Base-by-base conservation (phyloP, 2,888 invertebrate species). In the Creontiades dilutus region DNA sequence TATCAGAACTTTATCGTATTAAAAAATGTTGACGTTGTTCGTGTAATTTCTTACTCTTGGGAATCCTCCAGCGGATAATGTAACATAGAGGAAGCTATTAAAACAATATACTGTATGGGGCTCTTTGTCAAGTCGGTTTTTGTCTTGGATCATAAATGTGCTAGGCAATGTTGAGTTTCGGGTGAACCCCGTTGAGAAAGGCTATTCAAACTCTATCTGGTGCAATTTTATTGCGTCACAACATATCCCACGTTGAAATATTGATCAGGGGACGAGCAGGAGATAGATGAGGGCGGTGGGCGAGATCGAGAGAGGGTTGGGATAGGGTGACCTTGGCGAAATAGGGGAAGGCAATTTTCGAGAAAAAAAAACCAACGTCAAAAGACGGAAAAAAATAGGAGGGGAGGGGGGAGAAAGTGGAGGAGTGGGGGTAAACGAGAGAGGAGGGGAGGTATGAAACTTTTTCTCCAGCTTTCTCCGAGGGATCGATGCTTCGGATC, bases 211-310 rank as follows among this genome's bases (percentile, higher is more conserved):
- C 37, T 37, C 37, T 37, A 37, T 37, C 37, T 37, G 37, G 37
- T 37, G 37, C 37, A 37, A 37, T 37, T 68, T 68, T 27, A 68
- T 68, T 68, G 68, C 19, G 68, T 68, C 68, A 68, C 19, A 68
- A 23, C 68, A 68, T 68, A 68, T 37, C 23, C 68, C 68, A 68
- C 68, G 68, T 61, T 68, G 68, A 23, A 23, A 68, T 68, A 68
- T 68, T 68, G 68, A 68, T 68, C 68, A 84, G 55, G 48, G 13
- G 12, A 23, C 13, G 84, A 48, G 19, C 5, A 23, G 84, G 57
- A 37, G 37, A 37, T 37, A 37, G 37, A 37, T 37, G 37, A 37
- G 37, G n/a, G 37, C 37, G 37, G 37, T 7, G 37, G 37, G 37
- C 7, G 37, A 7, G 2, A 4, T 37, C 5, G 81, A 46, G 27